A percentile compares a stretch with the other conserved stretches of the same genome.
phyloP scores from a whole-genome alignment of 2,888 invertebrate species.

The Petrolisthes manimaculis region DNA sequence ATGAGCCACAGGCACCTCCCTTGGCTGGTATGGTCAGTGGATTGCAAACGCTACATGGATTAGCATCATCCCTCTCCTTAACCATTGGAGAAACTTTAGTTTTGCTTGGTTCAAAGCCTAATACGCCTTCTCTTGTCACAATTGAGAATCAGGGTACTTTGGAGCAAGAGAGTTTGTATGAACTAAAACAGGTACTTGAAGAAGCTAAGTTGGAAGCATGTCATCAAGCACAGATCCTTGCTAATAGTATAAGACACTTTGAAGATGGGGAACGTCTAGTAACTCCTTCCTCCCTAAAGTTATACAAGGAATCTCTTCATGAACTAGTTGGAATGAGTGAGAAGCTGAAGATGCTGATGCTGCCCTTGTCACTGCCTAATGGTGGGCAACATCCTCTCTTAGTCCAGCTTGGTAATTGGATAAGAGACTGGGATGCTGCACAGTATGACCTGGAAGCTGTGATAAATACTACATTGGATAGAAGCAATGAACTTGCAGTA shows the following conservation, averaged over 20 bases:
- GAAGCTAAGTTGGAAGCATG: conserved; percentile 5
- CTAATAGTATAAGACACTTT: conserved; percentile 22
- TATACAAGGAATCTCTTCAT: conserved; percentile 17
- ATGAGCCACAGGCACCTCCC: conserved; percentile 15
- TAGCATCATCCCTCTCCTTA: conserved; percentile 38
- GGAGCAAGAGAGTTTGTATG: conserved; percentile 2
- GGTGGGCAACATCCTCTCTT: conserved; percentile 26
- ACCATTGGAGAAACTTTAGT: conserved; percentile 20
- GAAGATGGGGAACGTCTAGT: conserved; percentile 35
- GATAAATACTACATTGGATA: too few relatives aligned
- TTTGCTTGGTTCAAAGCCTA: background rate
- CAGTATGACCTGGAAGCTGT: background rate
- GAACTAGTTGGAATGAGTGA: background rate
- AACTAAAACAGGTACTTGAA: conserved; percentile 34
- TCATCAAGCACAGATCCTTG: conserved; percentile 22
- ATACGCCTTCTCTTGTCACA: background rate
- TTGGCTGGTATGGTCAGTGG: conserved; percentile 4
- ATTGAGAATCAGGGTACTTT: background rate
- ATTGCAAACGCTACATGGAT: conserved; percentile 33
- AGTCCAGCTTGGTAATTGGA: conserved; percentile 20
- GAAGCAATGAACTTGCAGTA: too few relatives aligned
- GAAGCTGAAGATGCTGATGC: conserved; percentile 20
- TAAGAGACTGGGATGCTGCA: conserved; percentile 23
- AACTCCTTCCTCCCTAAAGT: conserved; percentile 27
- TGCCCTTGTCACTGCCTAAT: conserved; percentile 14